phyloP scores from a whole-genome alignment of 2,888 invertebrate species.

The Drosophila nigricruria region DNA sequence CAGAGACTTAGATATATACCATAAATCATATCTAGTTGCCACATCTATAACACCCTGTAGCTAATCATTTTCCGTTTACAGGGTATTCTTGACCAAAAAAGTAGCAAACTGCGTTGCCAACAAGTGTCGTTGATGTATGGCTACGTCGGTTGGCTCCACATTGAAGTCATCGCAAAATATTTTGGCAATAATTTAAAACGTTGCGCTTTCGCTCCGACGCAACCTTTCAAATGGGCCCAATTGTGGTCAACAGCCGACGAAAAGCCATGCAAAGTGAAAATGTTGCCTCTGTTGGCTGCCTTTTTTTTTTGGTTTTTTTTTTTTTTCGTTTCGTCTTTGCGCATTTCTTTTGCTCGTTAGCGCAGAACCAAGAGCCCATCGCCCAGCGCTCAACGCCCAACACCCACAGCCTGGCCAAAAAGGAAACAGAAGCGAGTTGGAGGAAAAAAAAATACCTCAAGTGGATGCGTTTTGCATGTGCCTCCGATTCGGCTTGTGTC shows the following conservation, averaged over 20 bases:
- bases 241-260: conserved; percentile 45
- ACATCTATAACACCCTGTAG: background rate
- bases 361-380: conserved; percentile 2
- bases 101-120: conserved; percentile 35
- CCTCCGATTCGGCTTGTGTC: conserved; percentile 58
- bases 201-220: conserved; percentile 11
- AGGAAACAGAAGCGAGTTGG: conserved; percentile 5
- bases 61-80: background rate
- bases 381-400: background rate
- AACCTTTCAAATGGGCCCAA: conserved; percentile 37
- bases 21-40: background rate
- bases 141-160: conserved; percentile 47
- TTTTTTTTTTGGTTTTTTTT: background rate
- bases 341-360: conserved; percentile 49
- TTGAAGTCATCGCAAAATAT: conserved; percentile 56
- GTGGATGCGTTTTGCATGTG: conserved; percentile 73
- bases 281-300: conserved; percentile 7
- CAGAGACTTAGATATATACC: too few species aligned
- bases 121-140: conserved; percentile 61
- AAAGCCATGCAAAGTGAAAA: conserved; percentile 43
- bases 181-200: conserved; percentile 64
- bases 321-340: background rate
- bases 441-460: conserved; percentile 30
- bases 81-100: conserved; percentile 7
- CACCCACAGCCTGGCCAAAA: background rate